phyloP scores from a whole-genome alignment of 2,797 vertebrate species.

The Momotus momota region DNA sequence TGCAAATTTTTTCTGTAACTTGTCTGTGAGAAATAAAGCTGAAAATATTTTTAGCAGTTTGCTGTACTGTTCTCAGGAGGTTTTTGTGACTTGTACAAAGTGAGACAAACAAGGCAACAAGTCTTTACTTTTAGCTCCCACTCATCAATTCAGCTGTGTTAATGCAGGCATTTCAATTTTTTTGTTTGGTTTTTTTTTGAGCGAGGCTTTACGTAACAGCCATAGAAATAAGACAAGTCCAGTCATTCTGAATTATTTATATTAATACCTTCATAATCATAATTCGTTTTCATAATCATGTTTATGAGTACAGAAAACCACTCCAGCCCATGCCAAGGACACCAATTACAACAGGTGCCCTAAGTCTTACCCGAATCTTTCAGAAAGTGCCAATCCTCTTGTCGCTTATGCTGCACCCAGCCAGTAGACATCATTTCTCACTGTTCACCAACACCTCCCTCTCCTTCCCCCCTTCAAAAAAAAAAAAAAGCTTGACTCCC shows the following conservation, averaged over 20 bases:
- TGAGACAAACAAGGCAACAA: neutral
- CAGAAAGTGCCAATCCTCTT: neutral
- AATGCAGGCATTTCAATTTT: neutral
- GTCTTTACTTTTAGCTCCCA: neutral
- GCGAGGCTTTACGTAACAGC: neutral
- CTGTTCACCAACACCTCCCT: neutral
- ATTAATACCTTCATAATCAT: neutral
- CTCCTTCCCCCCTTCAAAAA: neutral
- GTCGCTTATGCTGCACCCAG: neutral
- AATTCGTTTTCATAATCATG: neutral
- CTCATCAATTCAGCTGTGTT: neutral
- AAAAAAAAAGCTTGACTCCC: neutral
- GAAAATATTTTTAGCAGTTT: neutral
- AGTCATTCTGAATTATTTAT: neutral
- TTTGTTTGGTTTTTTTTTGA: neutral
- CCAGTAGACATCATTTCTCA: neutral
- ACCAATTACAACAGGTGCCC: neutral
- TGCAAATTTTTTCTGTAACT: neutral
- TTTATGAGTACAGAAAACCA: neutral
- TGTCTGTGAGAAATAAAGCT: neutral
- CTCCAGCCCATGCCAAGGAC: neutral
- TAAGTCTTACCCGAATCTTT: neutral
- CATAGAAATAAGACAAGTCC: neutral
- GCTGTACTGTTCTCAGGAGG: neutral
- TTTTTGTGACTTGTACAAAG: neutral